phyloP scores from a whole-genome alignment of 2,888 invertebrate species.

The Stenotaenia linearis region DNA sequence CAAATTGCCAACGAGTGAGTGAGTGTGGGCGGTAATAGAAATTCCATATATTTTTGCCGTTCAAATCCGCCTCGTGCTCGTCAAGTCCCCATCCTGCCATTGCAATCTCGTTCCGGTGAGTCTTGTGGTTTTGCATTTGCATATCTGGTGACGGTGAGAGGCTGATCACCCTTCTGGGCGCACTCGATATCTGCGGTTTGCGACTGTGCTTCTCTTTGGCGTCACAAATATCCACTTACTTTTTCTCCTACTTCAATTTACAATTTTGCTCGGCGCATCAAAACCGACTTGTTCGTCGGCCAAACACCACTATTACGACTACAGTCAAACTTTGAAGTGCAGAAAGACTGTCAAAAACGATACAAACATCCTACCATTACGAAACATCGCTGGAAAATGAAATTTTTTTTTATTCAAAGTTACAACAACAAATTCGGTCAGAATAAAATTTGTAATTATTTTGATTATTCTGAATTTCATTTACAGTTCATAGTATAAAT shows the following conservation, averaged over 20 bases:
- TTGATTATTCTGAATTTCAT: no score
- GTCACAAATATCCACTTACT: constrained; percentile 26
- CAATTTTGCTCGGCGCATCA: constrained; percentile 21
- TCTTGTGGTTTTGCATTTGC: constrained; percentile 18
- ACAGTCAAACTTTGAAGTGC: background rate
- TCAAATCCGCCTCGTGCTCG: constrained; percentile 10
- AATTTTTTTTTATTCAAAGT: background rate
- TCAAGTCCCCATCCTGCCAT: background rate
- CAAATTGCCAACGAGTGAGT: constrained; percentile 20
- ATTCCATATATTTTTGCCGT: constrained; percentile 22
- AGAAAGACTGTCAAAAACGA: background rate
- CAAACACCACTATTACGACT: background rate
- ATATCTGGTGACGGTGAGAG: constrained; percentile 5
- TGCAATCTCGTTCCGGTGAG: constrained; percentile 26
- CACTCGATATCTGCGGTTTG: constrained; percentile 12
- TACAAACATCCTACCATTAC: background rate
- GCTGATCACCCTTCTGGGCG: constrained; percentile 21
- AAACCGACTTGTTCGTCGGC: background rate
- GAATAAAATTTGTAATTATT: no score
- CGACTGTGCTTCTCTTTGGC: background rate
- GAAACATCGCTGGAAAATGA: background rate
- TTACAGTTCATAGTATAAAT: no score
- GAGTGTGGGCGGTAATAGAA: constrained; percentile 22
- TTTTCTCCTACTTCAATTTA: constrained; percentile 20
- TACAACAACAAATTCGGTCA: no score